Evolutionary conservation across 2,113 vertebrate genomes (phyloP).

Genomic region (Elephas maximus): DNA sequence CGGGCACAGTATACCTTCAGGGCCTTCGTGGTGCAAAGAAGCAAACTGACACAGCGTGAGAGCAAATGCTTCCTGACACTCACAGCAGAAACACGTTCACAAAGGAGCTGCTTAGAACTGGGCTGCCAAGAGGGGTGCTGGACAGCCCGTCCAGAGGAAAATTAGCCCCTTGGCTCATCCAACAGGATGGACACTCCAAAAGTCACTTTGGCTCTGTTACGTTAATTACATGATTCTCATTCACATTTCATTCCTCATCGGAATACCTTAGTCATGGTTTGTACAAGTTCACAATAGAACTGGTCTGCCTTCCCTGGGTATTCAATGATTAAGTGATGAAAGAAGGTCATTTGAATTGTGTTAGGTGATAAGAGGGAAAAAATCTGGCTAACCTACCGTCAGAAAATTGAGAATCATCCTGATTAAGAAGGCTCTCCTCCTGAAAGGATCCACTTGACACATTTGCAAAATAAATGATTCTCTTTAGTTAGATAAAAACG

Average conservation of each 20-base stretch:
- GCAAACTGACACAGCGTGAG: background rate
- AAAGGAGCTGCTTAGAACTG: background rate
- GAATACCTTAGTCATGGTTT: background rate
- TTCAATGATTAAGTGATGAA: background rate
- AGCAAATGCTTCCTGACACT: background rate
- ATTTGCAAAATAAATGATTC: constrained; percentile 50
- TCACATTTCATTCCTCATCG: background rate
- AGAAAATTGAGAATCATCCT: background rate
- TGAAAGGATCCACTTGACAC: constrained; percentile 37
- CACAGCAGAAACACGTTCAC: background rate
- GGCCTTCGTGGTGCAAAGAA: background rate
- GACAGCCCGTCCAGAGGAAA: no score
- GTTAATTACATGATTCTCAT: constrained; percentile 3
- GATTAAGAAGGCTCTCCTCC: background rate
- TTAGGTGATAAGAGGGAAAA: background rate
- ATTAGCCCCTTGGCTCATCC: background rate
- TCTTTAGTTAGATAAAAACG: background rate
- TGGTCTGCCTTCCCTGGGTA: background rate
- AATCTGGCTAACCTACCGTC: background rate
- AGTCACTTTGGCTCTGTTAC: background rate
- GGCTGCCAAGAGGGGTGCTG: background rate
- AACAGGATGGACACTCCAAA: background rate
- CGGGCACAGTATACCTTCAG: fast-evolving
- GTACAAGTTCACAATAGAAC: background rate
- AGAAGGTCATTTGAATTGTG: background rate